Percentiles rank a stretch among this genome's conserved stretches.
Conservation (phyloP, 53 echinoderm and acorn worm genomes). For the Paelopatides confundens region DNA sequence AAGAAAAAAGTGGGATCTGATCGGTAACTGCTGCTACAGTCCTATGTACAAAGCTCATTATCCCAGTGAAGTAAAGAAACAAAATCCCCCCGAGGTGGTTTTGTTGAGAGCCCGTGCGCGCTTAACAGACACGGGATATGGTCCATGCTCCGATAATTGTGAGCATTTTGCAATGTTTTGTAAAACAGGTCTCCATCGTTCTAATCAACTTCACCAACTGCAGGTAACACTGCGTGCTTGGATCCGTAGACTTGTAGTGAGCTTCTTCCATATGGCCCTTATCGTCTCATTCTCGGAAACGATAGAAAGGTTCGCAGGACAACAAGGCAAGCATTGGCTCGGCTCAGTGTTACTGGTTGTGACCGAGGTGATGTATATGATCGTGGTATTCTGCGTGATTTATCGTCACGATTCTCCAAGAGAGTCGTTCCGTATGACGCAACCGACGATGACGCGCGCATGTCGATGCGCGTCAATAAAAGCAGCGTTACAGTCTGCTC, state of each 20-base stretch:
- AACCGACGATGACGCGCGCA: background rate
- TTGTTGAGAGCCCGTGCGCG: slow-evolving; percentile 55
- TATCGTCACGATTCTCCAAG: slow-evolving; percentile 2
- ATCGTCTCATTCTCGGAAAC: slow-evolving; percentile 26
- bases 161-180: slow-evolving; percentile 70
- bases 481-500: background rate
- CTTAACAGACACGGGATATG: slow-evolving; percentile 52
- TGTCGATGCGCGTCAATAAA: slow-evolving; percentile 17
- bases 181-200: slow-evolving; percentile 45
- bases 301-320: slow-evolving; percentile 5
- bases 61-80: too few relatives aligned
- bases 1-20: background rate
- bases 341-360: background rate
- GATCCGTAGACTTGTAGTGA: background rate
- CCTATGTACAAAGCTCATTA: slow-evolving; percentile 56
- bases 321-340: background rate
- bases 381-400: background rate
- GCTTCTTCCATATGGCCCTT: background rate
- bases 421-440: background rate
- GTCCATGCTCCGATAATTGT: slow-evolving; percentile 61
- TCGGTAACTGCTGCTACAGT: slow-evolving; percentile 15
- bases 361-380: background rate
- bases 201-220: slow-evolving; percentile 14
- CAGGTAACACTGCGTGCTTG: slow-evolving; percentile 24
- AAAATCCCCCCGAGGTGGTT: slow-evolving; percentile 59